These are phyloP conservation scores for Anhinga rufa DNA, from an alignment of 2,113 vertebrate species.

Conservation along the genomic window DNA sequence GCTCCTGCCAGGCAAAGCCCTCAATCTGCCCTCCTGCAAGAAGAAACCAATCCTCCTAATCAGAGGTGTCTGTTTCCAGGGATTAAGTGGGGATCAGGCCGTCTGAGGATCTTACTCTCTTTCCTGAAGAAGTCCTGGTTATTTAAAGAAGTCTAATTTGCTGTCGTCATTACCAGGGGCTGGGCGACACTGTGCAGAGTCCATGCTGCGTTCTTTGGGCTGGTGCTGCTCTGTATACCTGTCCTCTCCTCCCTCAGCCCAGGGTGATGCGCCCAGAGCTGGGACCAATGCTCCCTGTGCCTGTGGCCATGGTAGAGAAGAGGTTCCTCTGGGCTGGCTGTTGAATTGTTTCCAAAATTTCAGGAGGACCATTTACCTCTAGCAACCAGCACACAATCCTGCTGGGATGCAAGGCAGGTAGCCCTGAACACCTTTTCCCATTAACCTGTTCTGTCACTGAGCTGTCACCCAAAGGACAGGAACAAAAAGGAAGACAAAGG, in stretches of 20 bases:
- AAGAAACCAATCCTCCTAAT: conserved; percentile 32
- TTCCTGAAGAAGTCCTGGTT: not conserved
- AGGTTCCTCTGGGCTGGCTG: not conserved
- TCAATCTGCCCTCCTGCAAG: not conserved
- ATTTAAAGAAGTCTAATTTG: conserved; percentile 31
- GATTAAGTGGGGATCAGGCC: not conserved
- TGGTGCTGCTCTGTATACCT: not conserved
- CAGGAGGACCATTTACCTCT: not conserved
- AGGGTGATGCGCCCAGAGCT: not conserved
- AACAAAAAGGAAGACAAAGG: rapidly evolving
- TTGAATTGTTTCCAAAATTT: not conserved
- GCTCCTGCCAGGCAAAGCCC: not conserved
- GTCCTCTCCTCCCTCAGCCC: not conserved
- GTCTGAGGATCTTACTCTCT: conserved; percentile 18
- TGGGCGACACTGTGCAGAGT: not conserved
- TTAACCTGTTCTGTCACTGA: not conserved
- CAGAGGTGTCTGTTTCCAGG: conserved; percentile 47
- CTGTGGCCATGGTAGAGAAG: not conserved
- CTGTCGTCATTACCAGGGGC: not conserved
- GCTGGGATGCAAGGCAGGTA: not conserved
- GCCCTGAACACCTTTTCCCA: not conserved
- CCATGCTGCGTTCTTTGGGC: not conserved
- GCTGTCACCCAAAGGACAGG: not conserved
- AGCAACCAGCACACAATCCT: not conserved
- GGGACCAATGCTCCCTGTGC: not conserved